A percentile compares a stretch with the other conserved stretches of the same genome.
These are phyloP conservation scores for Tholera decimalis DNA, from an alignment of 2,888 invertebrate species.

Conservation along the genomic window DNA sequence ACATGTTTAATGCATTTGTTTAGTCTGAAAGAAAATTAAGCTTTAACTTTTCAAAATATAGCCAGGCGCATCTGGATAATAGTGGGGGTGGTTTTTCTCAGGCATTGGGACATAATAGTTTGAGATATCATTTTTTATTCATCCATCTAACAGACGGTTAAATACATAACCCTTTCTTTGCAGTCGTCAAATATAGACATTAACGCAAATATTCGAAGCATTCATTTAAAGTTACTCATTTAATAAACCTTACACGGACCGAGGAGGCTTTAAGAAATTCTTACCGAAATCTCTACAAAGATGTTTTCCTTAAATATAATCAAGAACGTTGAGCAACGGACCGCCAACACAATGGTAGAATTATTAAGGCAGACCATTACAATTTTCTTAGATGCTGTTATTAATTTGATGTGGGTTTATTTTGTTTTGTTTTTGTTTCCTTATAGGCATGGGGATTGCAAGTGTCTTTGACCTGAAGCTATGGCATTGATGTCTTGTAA, in stretches of 20 bases:
- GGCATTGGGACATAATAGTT: not conserved
- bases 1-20: no score
- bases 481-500: not conserved
- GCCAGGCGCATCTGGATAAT: not conserved
- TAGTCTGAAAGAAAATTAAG: no score
- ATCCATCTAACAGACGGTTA: no score
- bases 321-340: conserved; percentile 68
- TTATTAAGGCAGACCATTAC: conserved; percentile 69
- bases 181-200: no score
- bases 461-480: conserved; percentile 6
- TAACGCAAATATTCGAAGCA: conserved; percentile 66
- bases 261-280: conserved; percentile 70
- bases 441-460: conserved; percentile 8
- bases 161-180: no score
- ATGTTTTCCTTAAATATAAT: conserved; percentile 75
- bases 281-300: conserved; percentile 66
- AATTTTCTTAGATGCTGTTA: conserved; percentile 69
- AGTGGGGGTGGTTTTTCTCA: not conserved
- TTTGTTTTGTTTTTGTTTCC: conserved; percentile 19
- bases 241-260: conserved; percentile 69
- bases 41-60: no score
- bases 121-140: no score
- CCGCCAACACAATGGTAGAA: conserved; percentile 70
- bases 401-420: conserved; percentile 63
- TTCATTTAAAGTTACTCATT: conserved; percentile 69